A percentile compares a stretch with the other conserved stretches of the same genome.
Conservation (phyloP, 2,888 invertebrate species). For the Drosophila paramelanica region DNA sequence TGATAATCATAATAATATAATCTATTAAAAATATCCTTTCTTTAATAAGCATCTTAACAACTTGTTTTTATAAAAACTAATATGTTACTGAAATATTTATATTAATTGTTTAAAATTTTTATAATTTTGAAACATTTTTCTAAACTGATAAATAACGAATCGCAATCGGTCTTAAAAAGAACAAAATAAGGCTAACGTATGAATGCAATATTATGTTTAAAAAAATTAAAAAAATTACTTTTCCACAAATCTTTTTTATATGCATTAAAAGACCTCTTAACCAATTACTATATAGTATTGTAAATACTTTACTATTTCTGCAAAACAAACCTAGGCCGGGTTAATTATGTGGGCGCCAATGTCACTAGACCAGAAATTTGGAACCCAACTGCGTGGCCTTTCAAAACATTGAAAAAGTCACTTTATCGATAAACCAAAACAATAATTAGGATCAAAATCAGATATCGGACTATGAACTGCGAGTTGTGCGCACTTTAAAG, state of each 20-base stretch:
- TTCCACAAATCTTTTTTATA: neutral
- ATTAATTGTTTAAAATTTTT: too few relatives aligned
- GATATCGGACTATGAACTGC: constrained; percentile 29
- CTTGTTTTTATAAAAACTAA: too few relatives aligned
- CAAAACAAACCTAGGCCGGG: neutral
- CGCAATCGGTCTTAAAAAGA: too few relatives aligned
- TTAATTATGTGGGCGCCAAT: constrained; percentile 34
- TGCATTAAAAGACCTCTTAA: neutral
- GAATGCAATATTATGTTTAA: too few relatives aligned
- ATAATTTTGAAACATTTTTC: too few relatives aligned
- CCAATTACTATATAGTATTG: neutral
- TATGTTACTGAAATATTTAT: too few relatives aligned
- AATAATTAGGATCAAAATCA: constrained; percentile 64
- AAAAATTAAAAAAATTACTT: too few relatives aligned
- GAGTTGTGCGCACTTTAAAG: constrained; percentile 23
- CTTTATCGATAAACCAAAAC: constrained; percentile 59
- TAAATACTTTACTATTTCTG: neutral
- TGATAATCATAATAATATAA: too few relatives aligned
- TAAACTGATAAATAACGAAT: too few relatives aligned
- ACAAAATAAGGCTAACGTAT: too few relatives aligned
- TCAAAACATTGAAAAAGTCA: constrained; percentile 46
- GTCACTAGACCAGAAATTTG: constrained; percentile 8
- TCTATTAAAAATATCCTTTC: too few relatives aligned
- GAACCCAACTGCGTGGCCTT: constrained; percentile 50
- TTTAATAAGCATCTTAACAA: too few relatives aligned